phyloP scores from a whole-genome alignment of 2,888 invertebrate species.

The Epistrophe eligans region DNA sequence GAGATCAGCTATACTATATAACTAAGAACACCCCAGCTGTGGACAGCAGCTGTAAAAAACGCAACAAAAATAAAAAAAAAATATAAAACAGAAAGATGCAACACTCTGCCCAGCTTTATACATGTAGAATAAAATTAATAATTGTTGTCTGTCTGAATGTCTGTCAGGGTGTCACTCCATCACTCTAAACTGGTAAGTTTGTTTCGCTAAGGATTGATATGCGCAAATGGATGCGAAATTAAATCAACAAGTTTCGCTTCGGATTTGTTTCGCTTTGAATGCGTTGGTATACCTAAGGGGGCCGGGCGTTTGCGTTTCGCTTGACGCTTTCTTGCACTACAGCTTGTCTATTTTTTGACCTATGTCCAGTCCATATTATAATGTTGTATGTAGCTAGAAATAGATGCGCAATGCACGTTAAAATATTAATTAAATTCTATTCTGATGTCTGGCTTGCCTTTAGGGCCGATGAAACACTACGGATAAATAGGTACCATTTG shows the following conservation, averaged over 20 bases:
- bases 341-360: slow-evolving; percentile 39
- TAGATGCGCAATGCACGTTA: slow-evolving; percentile 37
- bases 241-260: slow-evolving; percentile 72
- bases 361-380: slow-evolving; percentile 23
- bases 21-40: slow-evolving; percentile 51
- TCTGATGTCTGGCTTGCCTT: slow-evolving; percentile 47
- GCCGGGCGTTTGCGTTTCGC: slow-evolving; percentile 45
- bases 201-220: slow-evolving; percentile 4
- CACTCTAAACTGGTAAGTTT: slow-evolving; percentile 38
- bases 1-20: slow-evolving; percentile 16
- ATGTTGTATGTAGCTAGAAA: slow-evolving; percentile 7
- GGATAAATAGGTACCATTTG: background rate
- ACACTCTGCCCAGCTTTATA: background rate
- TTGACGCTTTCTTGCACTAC: slow-evolving; percentile 49
- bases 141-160: slow-evolving; percentile 71
- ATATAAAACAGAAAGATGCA: background rate
- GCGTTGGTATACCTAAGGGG: background rate
- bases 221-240: slow-evolving; percentile 72
- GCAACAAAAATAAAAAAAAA: background rate
- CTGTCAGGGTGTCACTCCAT: slow-evolving; percentile 73
- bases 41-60: slow-evolving; percentile 50
- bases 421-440: slow-evolving; percentile 74
- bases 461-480: background rate
- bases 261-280: slow-evolving; percentile 37
- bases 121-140: slow-evolving; percentile 64